phyloP scores from a whole-genome alignment of 2,113 vertebrate species.

The Orthonyx spaldingii region DNA sequence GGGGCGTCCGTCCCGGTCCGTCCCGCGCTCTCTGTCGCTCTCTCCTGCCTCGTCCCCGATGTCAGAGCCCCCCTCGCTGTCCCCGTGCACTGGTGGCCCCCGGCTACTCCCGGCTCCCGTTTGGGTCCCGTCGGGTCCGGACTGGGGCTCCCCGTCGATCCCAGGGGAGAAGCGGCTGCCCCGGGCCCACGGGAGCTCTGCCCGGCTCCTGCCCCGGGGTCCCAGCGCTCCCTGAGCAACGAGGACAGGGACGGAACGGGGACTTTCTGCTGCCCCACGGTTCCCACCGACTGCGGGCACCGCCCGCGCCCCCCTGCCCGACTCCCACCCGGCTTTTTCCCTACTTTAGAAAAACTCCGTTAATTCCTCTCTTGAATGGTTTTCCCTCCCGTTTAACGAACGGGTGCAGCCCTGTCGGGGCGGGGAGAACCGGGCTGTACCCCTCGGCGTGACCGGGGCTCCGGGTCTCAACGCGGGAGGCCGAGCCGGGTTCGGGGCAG shows the following conservation, averaged over 20 bases:
- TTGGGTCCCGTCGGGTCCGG: not conserved
- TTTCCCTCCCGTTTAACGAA: not conserved
- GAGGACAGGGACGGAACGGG: not conserved
- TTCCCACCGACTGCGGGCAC: not conserved
- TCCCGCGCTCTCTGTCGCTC: not conserved
- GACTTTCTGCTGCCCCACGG: not conserved
- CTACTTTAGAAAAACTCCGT: not conserved
- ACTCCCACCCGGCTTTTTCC: accelerated
- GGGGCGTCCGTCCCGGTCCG: not conserved
- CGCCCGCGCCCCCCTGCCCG: not conserved
- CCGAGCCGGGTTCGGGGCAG: too few relatives aligned
- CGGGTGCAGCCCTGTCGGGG: not conserved
- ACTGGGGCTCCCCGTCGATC: not conserved
- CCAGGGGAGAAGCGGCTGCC: not conserved
- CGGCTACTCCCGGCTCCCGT: accelerated
- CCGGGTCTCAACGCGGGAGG: not conserved
- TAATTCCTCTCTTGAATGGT: not conserved
- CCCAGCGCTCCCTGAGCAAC: not conserved
- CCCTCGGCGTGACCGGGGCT: accelerated
- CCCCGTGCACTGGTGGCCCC: not conserved
- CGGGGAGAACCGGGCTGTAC: not conserved
- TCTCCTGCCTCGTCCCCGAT: not conserved
- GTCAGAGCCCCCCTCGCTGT: not conserved
- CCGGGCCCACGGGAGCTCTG: not conserved
- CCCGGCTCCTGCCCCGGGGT: not conserved